Conservation (phyloP, 2,113 vertebrate species). For the Myrmophylax atrothorax region DNA sequence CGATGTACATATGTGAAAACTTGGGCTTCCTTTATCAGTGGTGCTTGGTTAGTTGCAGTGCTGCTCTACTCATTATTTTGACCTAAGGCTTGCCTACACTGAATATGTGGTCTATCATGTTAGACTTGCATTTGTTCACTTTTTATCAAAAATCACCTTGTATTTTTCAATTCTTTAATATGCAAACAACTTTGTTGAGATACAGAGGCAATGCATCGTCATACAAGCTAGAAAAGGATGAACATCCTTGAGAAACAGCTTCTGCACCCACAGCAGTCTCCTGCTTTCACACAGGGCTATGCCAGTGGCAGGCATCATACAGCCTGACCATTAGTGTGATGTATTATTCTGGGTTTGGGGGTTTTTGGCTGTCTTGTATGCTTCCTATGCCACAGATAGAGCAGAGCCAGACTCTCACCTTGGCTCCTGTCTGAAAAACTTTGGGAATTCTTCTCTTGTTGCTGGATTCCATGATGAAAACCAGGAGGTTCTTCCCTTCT, state of each 20-base stretch:
- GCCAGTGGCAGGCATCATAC: neutral
- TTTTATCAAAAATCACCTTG: neutral
- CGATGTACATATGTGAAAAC: conserved; percentile 49
- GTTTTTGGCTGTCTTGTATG: neutral
- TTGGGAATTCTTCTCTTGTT: neutral
- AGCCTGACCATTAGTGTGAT: neutral
- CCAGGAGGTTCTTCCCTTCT: neutral
- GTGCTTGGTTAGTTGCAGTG: neutral
- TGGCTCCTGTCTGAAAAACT: neutral
- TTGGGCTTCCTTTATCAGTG: neutral
- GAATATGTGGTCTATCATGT: neutral
- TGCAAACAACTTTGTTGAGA: neutral
- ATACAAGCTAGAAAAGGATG: fast-evolving
- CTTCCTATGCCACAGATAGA: neutral
- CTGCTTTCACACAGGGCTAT: neutral
- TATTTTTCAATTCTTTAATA: neutral
- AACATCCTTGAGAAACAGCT: neutral
- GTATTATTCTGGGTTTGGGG: neutral
- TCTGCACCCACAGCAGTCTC: neutral
- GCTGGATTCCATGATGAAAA: neutral
- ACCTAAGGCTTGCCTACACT: neutral
- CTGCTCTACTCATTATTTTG: neutral
- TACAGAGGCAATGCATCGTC: neutral
- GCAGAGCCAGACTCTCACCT: fast-evolving
- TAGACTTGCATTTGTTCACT: neutral